Conservation (phyloP, 1,140 invertebrate genomes). For the Venustaconcha ellipsiformis region DNA sequence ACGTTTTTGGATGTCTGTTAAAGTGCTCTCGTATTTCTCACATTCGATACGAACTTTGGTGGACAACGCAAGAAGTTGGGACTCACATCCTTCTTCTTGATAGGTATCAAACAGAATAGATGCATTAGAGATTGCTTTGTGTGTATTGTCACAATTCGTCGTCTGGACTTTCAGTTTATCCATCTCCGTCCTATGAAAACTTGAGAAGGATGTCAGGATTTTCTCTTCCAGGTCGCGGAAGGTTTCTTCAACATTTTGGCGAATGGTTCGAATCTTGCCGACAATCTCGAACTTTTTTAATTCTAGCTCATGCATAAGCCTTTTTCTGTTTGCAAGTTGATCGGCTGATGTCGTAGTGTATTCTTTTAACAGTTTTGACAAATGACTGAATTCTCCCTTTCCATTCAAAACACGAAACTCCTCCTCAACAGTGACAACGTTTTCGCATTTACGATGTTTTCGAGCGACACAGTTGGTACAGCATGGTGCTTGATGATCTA, state of each 20-base stretch:
- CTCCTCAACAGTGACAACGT: constrained; percentile 17
- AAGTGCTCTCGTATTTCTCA: constrained; percentile 4
- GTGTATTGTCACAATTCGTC: constrained; percentile 23
- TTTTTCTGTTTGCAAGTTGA: constrained; percentile 16
- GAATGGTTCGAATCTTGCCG: constrained; percentile 15
- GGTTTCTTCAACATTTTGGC: constrained; percentile 22
- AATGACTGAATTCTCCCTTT: constrained; percentile 6
- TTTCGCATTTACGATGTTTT: constrained; percentile 19
- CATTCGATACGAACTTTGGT: constrained; percentile 16
- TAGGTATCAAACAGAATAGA: constrained; percentile 15
- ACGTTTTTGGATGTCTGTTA: constrained; percentile 13
- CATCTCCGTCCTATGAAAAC: constrained; percentile 23
- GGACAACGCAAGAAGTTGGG: constrained; percentile 17
- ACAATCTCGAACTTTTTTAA: constrained; percentile 5
- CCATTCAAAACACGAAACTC: constrained; percentile 15
- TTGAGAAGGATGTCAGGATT: constrained; percentile 18
- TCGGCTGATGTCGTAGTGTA: constrained; percentile 13
- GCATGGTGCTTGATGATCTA: constrained; percentile 19
- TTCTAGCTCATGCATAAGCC: constrained; percentile 20
- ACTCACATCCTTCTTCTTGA: constrained; percentile 19
- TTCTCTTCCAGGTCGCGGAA: constrained; percentile 17
- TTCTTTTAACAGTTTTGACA: neutral
- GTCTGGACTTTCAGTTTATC: constrained; percentile 12
- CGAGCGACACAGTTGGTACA: constrained; percentile 18
- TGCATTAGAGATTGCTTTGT: constrained; percentile 26